Evolutionary conservation across 2,797 vertebrate species (phyloP), one percentile per base, ranked within the genome.

Genomic region (Trichosurus vulpecula): DNA sequence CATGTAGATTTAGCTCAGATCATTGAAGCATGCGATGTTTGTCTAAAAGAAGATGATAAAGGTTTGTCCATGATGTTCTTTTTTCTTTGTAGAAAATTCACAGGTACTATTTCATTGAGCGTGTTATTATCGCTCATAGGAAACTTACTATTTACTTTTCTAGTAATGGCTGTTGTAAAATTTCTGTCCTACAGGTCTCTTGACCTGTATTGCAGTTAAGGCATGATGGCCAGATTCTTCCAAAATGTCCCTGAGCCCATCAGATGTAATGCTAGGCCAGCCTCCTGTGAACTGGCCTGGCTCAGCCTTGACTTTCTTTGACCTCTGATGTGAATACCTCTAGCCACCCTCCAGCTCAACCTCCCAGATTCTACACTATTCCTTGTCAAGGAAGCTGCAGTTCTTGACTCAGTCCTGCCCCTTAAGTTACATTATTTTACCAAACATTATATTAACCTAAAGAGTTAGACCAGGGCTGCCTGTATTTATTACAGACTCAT

Each of bases 1-100:
- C 99, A 99, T 91, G 98, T 99, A 35, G 99, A 99, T 97, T 98
- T 99, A 98, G 99, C 99, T 94, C 99, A 99, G 96, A 99, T 99
- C 93, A 99, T 99, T 47, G 99, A 99, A 98, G 99, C 99, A 0
- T 99, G 99, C 96, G 99, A 99, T 74, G 99, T 99, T 29, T 99
- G 99, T 98, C 99, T 99, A 93, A 99, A 99, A 94, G 99, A 99
- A 6, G 99, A 99, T 94, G 99, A 99, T 97, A 99, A 99, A 99
- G 99, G 99, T 99, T 98, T 95, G 98, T 95, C 54, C 58, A 95
- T 94, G 51, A 81, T 25, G 29, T 90, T 52, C 29, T 30, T 90
- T 90, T 95, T 95, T 95, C 90, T 92, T 95, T 92, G 10, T 74
- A 90, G 52, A 90, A 91, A 57, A 54, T 54, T 52, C 53, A 54